These are phyloP conservation scores for Ostrea edulis DNA, from an alignment of 1,140 invertebrate genomes.

Conservation along the genomic window DNA sequence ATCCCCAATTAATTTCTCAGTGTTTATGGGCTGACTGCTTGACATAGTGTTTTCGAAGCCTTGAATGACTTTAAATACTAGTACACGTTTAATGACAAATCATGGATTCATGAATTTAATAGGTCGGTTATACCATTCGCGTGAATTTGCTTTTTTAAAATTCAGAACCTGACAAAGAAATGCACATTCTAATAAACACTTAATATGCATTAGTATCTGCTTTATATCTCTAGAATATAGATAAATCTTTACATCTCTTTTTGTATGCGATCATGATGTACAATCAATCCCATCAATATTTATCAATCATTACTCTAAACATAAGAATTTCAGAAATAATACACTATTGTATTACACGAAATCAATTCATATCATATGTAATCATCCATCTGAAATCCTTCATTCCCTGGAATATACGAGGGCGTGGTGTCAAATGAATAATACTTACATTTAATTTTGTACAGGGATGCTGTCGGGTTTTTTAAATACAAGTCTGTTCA, in stretches of 20 bases:
- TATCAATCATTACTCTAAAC: background rate
- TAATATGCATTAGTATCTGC: too few species aligned
- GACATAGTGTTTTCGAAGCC: background rate
- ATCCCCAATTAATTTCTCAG: background rate
- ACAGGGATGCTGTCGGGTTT: background rate
- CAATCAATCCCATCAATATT: conserved; percentile 12
- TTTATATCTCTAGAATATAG: too few species aligned
- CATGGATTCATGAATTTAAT: background rate
- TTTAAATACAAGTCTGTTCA: too few species aligned
- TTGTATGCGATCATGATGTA: background rate
- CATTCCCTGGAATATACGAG: background rate
- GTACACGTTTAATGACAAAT: background rate
- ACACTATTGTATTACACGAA: background rate
- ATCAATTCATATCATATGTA: background rate
- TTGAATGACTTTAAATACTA: background rate
- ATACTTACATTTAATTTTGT: background rate
- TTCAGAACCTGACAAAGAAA: background rate
- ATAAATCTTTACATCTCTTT: too few species aligned
- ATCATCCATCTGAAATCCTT: background rate
- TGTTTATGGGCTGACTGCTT: background rate
- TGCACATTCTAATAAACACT: background rate
- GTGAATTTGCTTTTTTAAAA: background rate
- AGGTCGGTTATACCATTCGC: background rate
- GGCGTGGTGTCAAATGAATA: background rate
- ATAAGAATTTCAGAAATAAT: background rate